Evolutionary conservation across 1,140 invertebrate genomes (phyloP).

Genomic region (Ooceraea biroi): DNA sequence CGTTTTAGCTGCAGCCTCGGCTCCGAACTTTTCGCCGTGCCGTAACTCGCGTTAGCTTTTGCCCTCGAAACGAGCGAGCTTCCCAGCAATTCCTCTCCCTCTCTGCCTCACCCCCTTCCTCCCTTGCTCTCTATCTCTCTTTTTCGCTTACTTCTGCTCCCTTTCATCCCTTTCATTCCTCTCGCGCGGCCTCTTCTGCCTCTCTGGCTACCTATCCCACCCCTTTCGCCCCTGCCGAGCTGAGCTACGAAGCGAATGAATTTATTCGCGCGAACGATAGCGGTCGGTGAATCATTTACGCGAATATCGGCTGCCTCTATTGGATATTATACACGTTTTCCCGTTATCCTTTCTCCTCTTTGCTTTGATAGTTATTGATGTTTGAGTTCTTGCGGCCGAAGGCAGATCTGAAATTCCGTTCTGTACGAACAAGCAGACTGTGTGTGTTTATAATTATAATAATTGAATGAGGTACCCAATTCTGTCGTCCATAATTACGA

Average conservation of each 20-base stretch:
- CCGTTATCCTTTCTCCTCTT: slow-evolving; percentile 41
- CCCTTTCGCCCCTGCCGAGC: slow-evolving; percentile 4
- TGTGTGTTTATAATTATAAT: not conserved
- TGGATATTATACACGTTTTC: slow-evolving; percentile 53
- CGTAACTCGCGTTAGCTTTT: slow-evolving; percentile 68
- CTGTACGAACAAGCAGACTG: not conserved
- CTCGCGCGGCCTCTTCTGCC: slow-evolving; percentile 33
- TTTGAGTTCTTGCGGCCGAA: slow-evolving; percentile 19
- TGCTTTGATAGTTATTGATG: not conserved
- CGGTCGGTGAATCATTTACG: slow-evolving; percentile 68
- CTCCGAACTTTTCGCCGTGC: slow-evolving; percentile 62
- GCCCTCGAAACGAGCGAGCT: slow-evolving; percentile 57
- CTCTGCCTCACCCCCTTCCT: slow-evolving; percentile 13
- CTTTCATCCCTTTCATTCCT: slow-evolving; percentile 26
- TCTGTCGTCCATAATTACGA: not conserved
- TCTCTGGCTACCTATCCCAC: slow-evolving; percentile 41
- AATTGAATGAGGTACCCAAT: slow-evolving; percentile 12
- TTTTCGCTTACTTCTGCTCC: not conserved
- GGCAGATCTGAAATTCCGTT: slow-evolving; percentile 33
- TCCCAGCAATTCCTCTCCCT: slow-evolving; percentile 41
- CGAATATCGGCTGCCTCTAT: slow-evolving; percentile 48
- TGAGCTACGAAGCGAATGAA: slow-evolving; percentile 64
- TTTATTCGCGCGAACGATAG: slow-evolving; percentile 67
- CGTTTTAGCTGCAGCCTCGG: slow-evolving; percentile 63
- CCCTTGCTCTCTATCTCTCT: not conserved